A percentile compares a stretch with the other conserved stretches of the same genome.
These are phyloP conservation scores for Microchirus variegatus DNA, from an alignment of 2,797 vertebrate species.

Conservation along the genomic window DNA sequence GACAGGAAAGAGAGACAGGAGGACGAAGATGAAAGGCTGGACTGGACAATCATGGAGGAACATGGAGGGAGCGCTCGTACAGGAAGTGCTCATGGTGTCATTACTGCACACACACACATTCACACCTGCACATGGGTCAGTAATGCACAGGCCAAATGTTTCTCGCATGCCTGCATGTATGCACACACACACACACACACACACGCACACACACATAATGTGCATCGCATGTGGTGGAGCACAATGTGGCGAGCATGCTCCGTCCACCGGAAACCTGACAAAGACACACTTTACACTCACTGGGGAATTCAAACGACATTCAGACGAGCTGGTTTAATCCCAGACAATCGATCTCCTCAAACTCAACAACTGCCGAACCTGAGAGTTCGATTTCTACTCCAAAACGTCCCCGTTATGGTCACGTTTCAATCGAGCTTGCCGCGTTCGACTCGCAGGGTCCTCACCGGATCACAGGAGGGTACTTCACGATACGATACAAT, in stretches of 20 bases:
- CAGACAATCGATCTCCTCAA: constrained; percentile 54
- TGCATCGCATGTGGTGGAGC: constrained; percentile 44
- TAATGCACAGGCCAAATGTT: constrained; percentile 48
- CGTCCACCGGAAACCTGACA: constrained; percentile 37
- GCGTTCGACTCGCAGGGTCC: constrained; percentile 56
- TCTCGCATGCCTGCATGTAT: constrained; percentile 53
- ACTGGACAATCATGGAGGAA: constrained; percentile 15
- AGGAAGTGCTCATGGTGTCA: constrained; percentile 18
- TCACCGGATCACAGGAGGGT: constrained; percentile 14
- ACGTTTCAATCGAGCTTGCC: constrained; percentile 53
- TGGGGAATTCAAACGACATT: constrained; percentile 12
- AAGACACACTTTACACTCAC: constrained; percentile 10
- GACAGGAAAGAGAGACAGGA: constrained; percentile 6
- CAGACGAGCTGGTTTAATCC: constrained; percentile 51
- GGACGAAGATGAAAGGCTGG: constrained; percentile 26
- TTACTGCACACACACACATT: constrained; percentile 46
- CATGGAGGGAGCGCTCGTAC: not conserved
- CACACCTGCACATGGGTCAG: constrained; percentile 66
- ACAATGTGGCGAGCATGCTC: constrained; percentile 43
- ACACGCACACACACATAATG: constrained; percentile 49
- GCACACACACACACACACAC: constrained; percentile 57
- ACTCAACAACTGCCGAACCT: constrained; percentile 46
- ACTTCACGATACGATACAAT: too few species aligned
- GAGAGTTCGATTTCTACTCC: constrained; percentile 51
- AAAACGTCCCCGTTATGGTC: constrained; percentile 67